These are phyloP conservation scores for Leptinotarsa juncta DNA, from an alignment of 2,888 invertebrate genomes.

Conservation along the genomic window DNA sequence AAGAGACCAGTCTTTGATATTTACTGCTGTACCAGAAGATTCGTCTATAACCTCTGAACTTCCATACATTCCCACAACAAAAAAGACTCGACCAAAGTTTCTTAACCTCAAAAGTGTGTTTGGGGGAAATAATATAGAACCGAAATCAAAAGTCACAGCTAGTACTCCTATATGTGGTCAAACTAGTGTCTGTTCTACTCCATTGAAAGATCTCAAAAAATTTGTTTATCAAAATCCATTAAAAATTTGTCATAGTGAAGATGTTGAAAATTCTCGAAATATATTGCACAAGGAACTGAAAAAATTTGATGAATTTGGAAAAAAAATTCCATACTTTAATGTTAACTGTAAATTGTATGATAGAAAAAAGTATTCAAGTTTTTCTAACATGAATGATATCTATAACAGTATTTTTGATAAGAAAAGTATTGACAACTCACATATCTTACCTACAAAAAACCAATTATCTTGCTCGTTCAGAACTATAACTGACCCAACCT, in stretches of 20 bases:
- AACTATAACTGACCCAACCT: constrained; percentile 83
- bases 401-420: constrained; percentile 64
- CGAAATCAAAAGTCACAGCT: constrained; percentile 35
- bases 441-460: constrained; percentile 54
- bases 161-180: constrained; percentile 72
- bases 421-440: constrained; percentile 2
- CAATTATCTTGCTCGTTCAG: constrained; percentile 57
- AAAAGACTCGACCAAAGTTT: constrained; percentile 61
- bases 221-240: constrained; percentile 78
- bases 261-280: constrained; percentile 61
- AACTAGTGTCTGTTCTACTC: constrained; percentile 83
- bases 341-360: constrained; percentile 50
- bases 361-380: constrained; percentile 67
- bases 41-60: constrained; percentile 52
- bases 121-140: constrained; percentile 49
- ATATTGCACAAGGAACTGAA: constrained; percentile 62
- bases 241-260: constrained; percentile 78
- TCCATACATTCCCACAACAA: constrained; percentile 47
- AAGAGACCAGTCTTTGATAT: constrained; percentile 82
- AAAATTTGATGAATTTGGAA: constrained; percentile 40
- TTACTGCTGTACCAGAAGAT: constrained; percentile 85
- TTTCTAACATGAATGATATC: constrained; percentile 74
- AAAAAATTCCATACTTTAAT: constrained; percentile 39
- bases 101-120: constrained; percentile 61
- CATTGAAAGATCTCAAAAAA: constrained; percentile 77